Evolutionary conservation across 2,113 vertebrate genomes (phyloP).

Genomic region (Ariopsis seemanni): DNA sequence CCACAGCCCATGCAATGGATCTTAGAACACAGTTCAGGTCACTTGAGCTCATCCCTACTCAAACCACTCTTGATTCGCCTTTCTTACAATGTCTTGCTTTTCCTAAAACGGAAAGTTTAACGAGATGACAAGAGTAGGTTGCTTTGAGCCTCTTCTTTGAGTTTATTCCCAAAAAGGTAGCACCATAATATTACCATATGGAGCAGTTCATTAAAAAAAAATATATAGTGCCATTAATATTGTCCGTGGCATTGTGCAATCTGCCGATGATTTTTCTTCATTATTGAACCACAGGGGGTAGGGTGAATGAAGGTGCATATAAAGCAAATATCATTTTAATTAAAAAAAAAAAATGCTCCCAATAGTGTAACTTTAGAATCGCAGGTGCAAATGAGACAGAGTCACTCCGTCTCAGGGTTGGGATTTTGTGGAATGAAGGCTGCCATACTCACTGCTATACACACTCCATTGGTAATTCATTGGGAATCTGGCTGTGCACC

Average conservation of each 20-base stretch:
- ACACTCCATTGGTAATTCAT: constrained; percentile 40
- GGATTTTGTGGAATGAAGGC: constrained; percentile 48
- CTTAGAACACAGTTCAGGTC: constrained; percentile 32
- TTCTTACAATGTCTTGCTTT: constrained; percentile 50
- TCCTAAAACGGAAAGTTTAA: constrained; percentile 65
- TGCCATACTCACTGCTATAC: constrained; percentile 42
- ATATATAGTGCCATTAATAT: constrained; percentile 59
- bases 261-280: constrained; percentile 49
- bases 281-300: constrained; percentile 39
- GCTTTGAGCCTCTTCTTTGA: constrained; percentile 55
- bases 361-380: constrained; percentile 53
- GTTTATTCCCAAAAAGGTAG: constrained; percentile 61
- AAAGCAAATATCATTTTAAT: constrained; percentile 51
- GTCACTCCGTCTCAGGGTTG: constrained; percentile 40
- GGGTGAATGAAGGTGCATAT: constrained; percentile 58
- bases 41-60: constrained; percentile 37
- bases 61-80: constrained; percentile 51
- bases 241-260: constrained; percentile 59
- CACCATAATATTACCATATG: constrained; percentile 57
- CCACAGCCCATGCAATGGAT: constrained; percentile 25
- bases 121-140: constrained; percentile 44
- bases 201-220: constrained; percentile 52
- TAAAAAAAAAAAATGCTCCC: constrained; percentile 53
- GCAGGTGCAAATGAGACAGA: constrained; percentile 58
- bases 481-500: constrained; percentile 31